phyloP scores from a whole-genome alignment of 2,888 invertebrate species.

The Sinelater perroti region DNA sequence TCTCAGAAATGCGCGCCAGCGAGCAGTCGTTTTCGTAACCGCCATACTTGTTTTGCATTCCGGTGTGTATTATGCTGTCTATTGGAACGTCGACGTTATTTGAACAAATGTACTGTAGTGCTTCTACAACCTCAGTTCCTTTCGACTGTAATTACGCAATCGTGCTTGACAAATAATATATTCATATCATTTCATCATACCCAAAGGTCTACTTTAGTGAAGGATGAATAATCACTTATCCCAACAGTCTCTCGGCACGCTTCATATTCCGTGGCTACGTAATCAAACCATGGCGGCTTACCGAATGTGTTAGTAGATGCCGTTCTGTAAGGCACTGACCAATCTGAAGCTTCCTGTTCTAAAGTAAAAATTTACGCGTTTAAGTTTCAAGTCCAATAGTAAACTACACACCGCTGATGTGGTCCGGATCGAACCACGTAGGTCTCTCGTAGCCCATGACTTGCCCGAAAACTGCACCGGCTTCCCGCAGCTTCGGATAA shows the following conservation, averaged over 20 bases:
- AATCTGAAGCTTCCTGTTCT: constrained; percentile 56
- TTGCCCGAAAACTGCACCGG: constrained; percentile 95
- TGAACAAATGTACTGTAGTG: constrained; percentile 92
- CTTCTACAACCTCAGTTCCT: constrained; percentile 86
- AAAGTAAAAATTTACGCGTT: constrained; percentile 10
- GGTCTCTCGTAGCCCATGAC: constrained; percentile 98
- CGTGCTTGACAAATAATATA: not conserved
- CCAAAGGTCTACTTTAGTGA: constrained; percentile 95
- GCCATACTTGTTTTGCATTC: constrained; percentile 94
- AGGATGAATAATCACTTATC: constrained; percentile 95
- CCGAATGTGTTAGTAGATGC: constrained; percentile 86
- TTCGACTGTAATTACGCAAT: constrained; percentile 72
- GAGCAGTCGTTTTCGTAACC: constrained; percentile 99
- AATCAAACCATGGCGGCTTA: constrained; percentile 93
- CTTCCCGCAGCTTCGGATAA: constrained; percentile 88
- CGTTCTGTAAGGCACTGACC: constrained; percentile 70
- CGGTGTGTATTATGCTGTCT: constrained; percentile 94
- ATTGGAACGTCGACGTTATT: constrained; percentile 95
- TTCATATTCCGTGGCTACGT: constrained; percentile 87
- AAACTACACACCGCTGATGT: constrained; percentile 57
- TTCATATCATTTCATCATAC: constrained; percentile 68
- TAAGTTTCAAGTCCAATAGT: not conserved
- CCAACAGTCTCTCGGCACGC: constrained; percentile 94
- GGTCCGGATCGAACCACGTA: constrained; percentile 81
- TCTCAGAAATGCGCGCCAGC: constrained; percentile 84